Percentiles rank a stretch among this genome's conserved stretches.
These are phyloP conservation scores for Drosophila bipectinata DNA, from an alignment of 1,140 invertebrate species.

Conservation along the genomic window DNA sequence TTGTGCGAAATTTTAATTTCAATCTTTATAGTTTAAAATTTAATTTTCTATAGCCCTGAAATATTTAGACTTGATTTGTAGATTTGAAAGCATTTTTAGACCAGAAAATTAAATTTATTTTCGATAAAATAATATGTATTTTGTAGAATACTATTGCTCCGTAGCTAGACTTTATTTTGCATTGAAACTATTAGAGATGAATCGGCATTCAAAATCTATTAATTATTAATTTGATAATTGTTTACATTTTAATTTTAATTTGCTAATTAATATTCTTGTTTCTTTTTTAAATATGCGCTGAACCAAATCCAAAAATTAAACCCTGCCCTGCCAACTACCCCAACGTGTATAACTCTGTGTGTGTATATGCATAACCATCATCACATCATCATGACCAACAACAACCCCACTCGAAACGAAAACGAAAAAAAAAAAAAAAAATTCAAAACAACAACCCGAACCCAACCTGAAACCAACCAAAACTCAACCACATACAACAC, in stretches of 20 bases:
- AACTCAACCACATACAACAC: constrained; percentile 53
- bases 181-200: constrained; percentile 39
- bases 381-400: constrained; percentile 57
- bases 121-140: not conserved
- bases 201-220: constrained; percentile 63
- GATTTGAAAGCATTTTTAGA: not conserved
- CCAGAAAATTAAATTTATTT: not conserved
- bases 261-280: constrained; percentile 79
- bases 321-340: constrained; percentile 54
- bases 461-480: constrained; percentile 49
- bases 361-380: constrained; percentile 65
- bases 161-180: constrained; percentile 29
- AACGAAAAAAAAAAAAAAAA: constrained; percentile 15
- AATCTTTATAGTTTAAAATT: not conserved
- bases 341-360: constrained; percentile 65
- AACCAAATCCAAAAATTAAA: constrained; percentile 60
- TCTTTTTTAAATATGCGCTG: constrained; percentile 75
- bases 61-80: not conserved
- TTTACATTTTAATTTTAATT: constrained; percentile 57
- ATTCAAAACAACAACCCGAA: constrained; percentile 23
- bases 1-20: not conserved
- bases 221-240: constrained; percentile 72
- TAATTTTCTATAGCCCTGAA: not conserved
- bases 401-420: constrained; percentile 38
- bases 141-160: not conserved